Evolutionary conservation across 1,140 invertebrate species (phyloP).

Genomic region (Drosophila mauritiana): DNA sequence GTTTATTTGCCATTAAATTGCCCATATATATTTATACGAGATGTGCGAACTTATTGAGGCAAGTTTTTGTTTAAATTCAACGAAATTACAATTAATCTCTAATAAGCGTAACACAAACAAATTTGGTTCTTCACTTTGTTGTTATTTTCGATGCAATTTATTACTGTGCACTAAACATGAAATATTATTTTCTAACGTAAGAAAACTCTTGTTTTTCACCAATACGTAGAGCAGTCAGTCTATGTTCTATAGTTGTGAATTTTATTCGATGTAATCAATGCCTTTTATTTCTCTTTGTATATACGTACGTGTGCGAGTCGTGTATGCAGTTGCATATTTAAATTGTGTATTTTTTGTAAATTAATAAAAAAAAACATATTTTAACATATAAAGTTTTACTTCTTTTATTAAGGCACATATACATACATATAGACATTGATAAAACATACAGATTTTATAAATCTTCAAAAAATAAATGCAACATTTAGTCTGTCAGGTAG

Average conservation of each 20-base stretch:
- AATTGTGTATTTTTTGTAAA: constrained; percentile 83
- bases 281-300: constrained; percentile 72
- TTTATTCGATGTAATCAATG: constrained; percentile 52
- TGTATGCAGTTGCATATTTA: constrained; percentile 72
- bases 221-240: constrained; percentile 28
- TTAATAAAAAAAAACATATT: constrained; percentile 79
- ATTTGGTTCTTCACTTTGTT: constrained; percentile 60
- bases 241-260: constrained; percentile 35
- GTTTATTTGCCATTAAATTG: constrained; percentile 67
- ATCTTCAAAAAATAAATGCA: constrained; percentile 76
- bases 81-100: constrained; percentile 33
- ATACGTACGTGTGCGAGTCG: constrained; percentile 72
- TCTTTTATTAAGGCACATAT: constrained; percentile 24
- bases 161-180: constrained; percentile 66
- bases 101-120: constrained; percentile 40
- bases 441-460: constrained; percentile 23
- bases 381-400: constrained; percentile 46
- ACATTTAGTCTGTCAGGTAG: constrained; percentile 58
- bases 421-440: constrained; percentile 18
- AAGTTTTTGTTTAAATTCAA: constrained; percentile 27
- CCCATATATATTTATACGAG: constrained; percentile 41
- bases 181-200: constrained; percentile 28
- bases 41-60: constrained; percentile 4
- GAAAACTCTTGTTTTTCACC: constrained; percentile 39
- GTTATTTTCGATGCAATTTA: constrained; percentile 76